Evolutionary conservation across 2,113 vertebrate genomes (phyloP), one percentile per base, ranked within the genome.

Genomic region (Apus apus): DNA sequence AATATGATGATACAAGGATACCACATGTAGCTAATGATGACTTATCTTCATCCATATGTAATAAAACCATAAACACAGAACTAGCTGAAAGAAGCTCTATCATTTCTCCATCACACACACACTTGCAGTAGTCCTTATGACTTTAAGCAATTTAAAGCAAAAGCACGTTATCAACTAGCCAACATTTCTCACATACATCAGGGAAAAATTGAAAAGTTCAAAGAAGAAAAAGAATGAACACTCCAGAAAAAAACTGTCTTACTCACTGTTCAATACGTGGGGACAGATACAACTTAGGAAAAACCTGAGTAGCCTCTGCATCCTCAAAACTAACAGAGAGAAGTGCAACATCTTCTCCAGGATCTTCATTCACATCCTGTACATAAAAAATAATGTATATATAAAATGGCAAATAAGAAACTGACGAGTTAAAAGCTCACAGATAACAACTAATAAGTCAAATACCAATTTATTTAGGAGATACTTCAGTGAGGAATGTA

Each of bases 261-360:
- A 98, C 99, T 99, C 97, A 99, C 99, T 99, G 99, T 97, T 99
- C 99, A 80, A 99, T 99, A 95, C 99, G 99, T 4, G 99, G 99
- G 61, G 99, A 99, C 67, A 99, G 98, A 96, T 98, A 99, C 60
- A 99, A 98, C 94, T 99, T 99, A 15, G 99, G 99, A 89, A 99
- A 99, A 92, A 99, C 99, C 91, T 99, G 99, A 86, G 99, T 99
- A 76, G 99, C 99, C 97, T 99, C 99, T n/a, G 99, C 98, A 23
- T 99, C 99, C 92, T 99, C 99, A 95, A 99, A 99, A 95, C 99
- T 99, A 92, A 99, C 99, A 0, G 99, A 99, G 30, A 99, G 98
- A 81, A 99, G 98, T 34, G 99, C 99, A 86, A 99, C 99, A 50
- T 99, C 99, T 97, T 99, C 99, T 84, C 99, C 99, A 12, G 99